phyloP scores from a whole-genome alignment of 2,797 vertebrate species.

The Paramormyrops hopkinsi region DNA sequence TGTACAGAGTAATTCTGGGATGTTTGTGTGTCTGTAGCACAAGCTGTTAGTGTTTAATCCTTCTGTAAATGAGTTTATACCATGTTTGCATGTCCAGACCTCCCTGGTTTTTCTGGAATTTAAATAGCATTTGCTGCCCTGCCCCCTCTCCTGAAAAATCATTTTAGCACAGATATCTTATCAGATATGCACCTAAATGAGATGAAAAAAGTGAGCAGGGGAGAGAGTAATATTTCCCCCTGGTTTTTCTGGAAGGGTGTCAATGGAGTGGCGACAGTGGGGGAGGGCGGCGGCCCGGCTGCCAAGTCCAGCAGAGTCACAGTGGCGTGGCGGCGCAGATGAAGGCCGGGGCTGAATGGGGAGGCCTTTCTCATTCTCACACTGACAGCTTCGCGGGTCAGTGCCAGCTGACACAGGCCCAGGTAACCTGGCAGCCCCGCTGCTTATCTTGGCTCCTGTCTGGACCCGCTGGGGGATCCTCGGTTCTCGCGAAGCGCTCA shows the following conservation, averaged over 20 bases:
- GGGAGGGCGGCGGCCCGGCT: background rate
- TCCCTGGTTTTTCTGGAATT: background rate
- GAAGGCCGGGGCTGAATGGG: conserved; percentile 37
- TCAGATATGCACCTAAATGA: background rate
- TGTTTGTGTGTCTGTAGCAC: background rate
- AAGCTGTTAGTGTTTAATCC: background rate
- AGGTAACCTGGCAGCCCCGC: conserved; percentile 56
- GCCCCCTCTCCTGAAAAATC: background rate
- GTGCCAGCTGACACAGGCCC: conserved; percentile 62
- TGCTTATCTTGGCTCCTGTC: conserved; percentile 63
- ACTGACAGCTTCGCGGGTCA: conserved; percentile 61
- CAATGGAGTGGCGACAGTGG: background rate
- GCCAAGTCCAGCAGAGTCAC: conserved; percentile 5
- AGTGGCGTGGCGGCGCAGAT: conserved; percentile 44
- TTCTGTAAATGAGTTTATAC: background rate
- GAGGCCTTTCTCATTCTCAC: conserved; percentile 49
- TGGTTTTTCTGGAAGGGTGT: background rate
- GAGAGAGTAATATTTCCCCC: background rate
- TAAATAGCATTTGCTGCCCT: background rate
- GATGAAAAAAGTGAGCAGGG: background rate
- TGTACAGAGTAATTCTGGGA: background rate
- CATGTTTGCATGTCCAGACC: background rate
- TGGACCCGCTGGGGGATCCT: conserved; percentile 21
- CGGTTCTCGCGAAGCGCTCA: conserved; percentile 19
- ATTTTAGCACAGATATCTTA: background rate